Evolutionary conservation across 30 jellyfish, hydroid and myxozoan genomes (phyloP).

Genomic region (Aurelia sp.): DNA sequence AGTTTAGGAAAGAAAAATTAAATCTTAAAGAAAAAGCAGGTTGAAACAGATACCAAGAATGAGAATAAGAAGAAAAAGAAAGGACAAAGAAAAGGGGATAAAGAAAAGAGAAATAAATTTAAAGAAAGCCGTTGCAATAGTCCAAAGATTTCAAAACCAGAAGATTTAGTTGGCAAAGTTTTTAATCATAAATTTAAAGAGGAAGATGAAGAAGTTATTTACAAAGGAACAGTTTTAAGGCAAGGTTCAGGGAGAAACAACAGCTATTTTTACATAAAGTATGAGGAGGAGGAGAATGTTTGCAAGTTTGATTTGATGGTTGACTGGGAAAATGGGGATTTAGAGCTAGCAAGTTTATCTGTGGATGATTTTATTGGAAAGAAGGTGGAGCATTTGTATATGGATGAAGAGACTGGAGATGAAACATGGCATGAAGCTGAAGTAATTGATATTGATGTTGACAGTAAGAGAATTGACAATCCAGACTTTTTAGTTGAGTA

Average conservation of each 20-base stretch:
- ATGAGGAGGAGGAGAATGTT: too few relatives aligned
- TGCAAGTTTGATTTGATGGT: too few relatives aligned
- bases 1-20: too few relatives aligned
- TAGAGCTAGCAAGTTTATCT: not conserved
- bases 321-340: too few relatives aligned
- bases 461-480: not conserved
- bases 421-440: slow-evolving; percentile 2
- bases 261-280: too few relatives aligned
- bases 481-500: slow-evolving; percentile 1
- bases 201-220: slow-evolving; percentile 4
- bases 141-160: too few relatives aligned
- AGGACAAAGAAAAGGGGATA: too few relatives aligned
- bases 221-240: not conserved
- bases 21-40: too few relatives aligned
- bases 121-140: too few relatives aligned
- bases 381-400: not conserved
- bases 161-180: not conserved
- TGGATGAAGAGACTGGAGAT: not conserved
- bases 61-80: too few relatives aligned
- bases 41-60: too few relatives aligned
- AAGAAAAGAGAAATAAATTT: too few relatives aligned
- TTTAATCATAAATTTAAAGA: not conserved
- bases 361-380: not conserved
- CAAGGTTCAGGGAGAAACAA: not conserved
- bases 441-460: not conserved